Conservation (phyloP, 2,888 invertebrate genomes). For the Melieria crassipennis region DNA sequence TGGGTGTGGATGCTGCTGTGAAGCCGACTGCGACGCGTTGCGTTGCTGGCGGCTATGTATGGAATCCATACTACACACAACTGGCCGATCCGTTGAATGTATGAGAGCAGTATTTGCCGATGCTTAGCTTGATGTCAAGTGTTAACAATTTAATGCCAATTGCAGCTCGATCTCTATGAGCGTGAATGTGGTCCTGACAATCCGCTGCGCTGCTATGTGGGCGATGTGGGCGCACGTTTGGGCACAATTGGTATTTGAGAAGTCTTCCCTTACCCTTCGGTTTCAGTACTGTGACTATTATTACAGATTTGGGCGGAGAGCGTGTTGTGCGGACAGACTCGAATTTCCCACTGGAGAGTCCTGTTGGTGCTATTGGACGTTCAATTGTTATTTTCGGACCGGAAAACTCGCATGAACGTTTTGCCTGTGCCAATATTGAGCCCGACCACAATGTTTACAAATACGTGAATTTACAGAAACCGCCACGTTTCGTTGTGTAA, state of each 20-base stretch:
- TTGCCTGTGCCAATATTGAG: slow-evolving; percentile 91
- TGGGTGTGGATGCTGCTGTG: slow-evolving; percentile 90
- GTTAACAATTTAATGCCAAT: not conserved
- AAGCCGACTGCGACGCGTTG: slow-evolving; percentile 82
- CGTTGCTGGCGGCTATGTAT: slow-evolving; percentile 89
- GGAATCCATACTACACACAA: slow-evolving; percentile 93
- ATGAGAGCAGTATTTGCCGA: slow-evolving; percentile 55
- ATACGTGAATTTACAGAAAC: slow-evolving; percentile 86
- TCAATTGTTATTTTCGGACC: slow-evolving; percentile 87
- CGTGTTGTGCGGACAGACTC: slow-evolving; percentile 84
- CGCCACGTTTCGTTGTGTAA: slow-evolving; percentile 89
- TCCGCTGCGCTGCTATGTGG: slow-evolving; percentile 89
- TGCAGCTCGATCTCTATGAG: slow-evolving; percentile 79
- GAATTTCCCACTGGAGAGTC: slow-evolving; percentile 86
- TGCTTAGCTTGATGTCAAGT: not conserved
- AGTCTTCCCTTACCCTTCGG: not conserved
- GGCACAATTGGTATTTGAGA: slow-evolving; percentile 76
- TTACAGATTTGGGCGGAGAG: slow-evolving; percentile 76
- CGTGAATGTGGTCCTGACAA: slow-evolving; percentile 90
- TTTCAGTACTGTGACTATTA: not conserved
- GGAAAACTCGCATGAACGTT: slow-evolving; percentile 75
- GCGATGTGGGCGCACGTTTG: slow-evolving; percentile 85
- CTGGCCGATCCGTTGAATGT: slow-evolving; percentile 90
- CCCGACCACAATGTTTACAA: slow-evolving; percentile 91
- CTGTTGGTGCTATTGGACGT: slow-evolving; percentile 80